Evolutionary conservation across 1,140 invertebrate genomes (phyloP).

Genomic region (Drosophila quadrilineata): DNA sequence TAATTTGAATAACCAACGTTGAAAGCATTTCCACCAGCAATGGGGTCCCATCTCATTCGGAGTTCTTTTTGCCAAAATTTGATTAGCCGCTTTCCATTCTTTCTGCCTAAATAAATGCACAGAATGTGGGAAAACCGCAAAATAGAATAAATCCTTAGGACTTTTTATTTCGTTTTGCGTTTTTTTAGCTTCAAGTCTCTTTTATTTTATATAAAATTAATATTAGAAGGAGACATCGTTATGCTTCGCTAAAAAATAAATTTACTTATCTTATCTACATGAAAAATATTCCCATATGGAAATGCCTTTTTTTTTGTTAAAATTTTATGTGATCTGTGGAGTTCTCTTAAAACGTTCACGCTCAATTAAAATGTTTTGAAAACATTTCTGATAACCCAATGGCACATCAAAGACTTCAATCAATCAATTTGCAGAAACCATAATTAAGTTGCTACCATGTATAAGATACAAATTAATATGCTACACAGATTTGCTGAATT

Average conservation of each 20-base stretch:
- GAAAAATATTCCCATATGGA: too few relatives aligned
- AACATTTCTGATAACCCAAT: neutral
- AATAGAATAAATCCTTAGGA: constrained; percentile 3
- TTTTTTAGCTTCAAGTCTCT: constrained; percentile 25
- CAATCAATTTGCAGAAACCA: constrained; percentile 46
- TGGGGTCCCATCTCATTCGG: constrained; percentile 5
- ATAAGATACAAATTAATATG: too few relatives aligned
- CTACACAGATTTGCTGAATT: too few relatives aligned
- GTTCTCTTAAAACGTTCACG: constrained; percentile 29
- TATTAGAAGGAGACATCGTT: too few relatives aligned
- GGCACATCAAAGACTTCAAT: constrained; percentile 55
- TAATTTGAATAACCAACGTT: constrained; percentile 28
- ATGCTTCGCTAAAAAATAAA: too few relatives aligned
- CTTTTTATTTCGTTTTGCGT: too few relatives aligned
- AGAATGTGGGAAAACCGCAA: constrained; percentile 11
- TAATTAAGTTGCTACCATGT: constrained; percentile 18
- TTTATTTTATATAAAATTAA: constrained; percentile 64
- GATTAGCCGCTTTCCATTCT: constrained; percentile 43
- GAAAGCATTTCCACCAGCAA: neutral
- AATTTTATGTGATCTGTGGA: neutral
- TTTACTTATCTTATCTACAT: too few relatives aligned
- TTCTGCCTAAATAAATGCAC: constrained; percentile 53
- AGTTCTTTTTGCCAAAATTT: constrained; percentile 44
- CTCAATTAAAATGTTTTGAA: constrained; percentile 55
- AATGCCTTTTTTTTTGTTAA: neutral